Evolutionary conservation across 1,140 invertebrate species (phyloP), one percentile per base, ranked within the genome.

Genomic region (Pseudomyrmex pallidus): DNA sequence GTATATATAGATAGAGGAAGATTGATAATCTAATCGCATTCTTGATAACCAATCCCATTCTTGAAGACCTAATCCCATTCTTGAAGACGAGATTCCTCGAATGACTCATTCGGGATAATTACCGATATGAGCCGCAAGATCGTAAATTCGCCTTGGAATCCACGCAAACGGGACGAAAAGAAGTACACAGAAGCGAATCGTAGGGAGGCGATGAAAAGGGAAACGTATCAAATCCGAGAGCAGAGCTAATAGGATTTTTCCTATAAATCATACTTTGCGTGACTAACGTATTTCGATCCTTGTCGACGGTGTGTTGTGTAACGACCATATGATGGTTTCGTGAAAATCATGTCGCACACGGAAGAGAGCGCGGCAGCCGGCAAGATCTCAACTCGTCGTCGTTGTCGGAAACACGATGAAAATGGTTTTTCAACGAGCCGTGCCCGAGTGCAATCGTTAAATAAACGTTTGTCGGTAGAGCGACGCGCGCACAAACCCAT

Each of bases 221-320:
- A 35, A 7, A 66, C 20, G 48, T 62, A 48, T 52, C 44, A 17
- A 5, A 50, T 48, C 46, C 25, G 74, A 61, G 82, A 78, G 56
- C 62, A 20, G 64, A 73, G 76, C 74, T 88, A 87, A 88, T 88
- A 83, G 87, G 87, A 88, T 88, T 88, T 88, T 87, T 88, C 77
- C 67, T 82, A 84, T 84, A 84, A 87, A 87, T 87, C 86, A 86
- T 87, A 62, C 63, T 86, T 87, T 80, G 68, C 85, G 52, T 73
- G 73, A 67, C 52, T 73, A 77, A 74, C 68, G 68, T 54, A 22
- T 22, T 64, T 50, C 85, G 62, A 86, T 77, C 70, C 82, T 48
- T 8, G 52, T 22, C 62, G 54, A 74, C 52, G 48, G 67, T 35
- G 15, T 25, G 70, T 57, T 87, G 35, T 35, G 35, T 52, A 87